These are phyloP conservation scores for Pseudococcus viburni DNA, from an alignment of 2,888 invertebrate genomes.

Conservation along the genomic window DNA sequence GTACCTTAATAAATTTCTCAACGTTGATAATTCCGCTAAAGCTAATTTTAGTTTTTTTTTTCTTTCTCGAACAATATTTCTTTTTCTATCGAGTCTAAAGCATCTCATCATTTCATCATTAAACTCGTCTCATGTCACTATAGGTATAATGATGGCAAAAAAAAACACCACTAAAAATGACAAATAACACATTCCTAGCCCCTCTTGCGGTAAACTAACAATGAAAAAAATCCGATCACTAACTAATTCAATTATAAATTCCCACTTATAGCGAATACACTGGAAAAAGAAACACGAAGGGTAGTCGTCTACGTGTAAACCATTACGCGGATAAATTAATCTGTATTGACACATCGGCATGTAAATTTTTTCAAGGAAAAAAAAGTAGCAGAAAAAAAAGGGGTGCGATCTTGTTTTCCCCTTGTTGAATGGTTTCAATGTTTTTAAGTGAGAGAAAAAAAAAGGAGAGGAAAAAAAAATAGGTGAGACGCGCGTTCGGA, in stretches of 20 bases:
- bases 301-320: slow-evolving; percentile 59
- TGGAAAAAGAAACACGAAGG: slow-evolving; percentile 44
- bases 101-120: slow-evolving; percentile 47
- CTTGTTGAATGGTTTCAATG: slow-evolving; percentile 63
- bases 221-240: slow-evolving; percentile 57
- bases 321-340: slow-evolving; percentile 66
- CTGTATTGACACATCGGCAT: slow-evolving; percentile 66
- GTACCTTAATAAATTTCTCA: neutral
- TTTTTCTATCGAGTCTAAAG: neutral
- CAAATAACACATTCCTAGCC: slow-evolving; percentile 11
- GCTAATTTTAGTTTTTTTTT: neutral
- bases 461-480: slow-evolving; percentile 45
- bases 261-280: neutral
- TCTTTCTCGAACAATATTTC: neutral
- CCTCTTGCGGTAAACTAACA: slow-evolving; percentile 24
- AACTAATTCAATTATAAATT: slow-evolving; percentile 59
- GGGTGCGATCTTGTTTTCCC: slow-evolving; percentile 64
- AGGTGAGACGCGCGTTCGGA: slow-evolving; percentile 65
- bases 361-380: slow-evolving; percentile 64
- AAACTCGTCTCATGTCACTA: neutral
- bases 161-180: slow-evolving; percentile 10
- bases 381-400: slow-evolving; percentile 62
- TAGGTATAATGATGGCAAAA: neutral
- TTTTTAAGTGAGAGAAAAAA: slow-evolving; percentile 58
- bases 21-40: neutral